Conservation (phyloP, 2,888 invertebrate genomes). For the Belgica antarctica region DNA sequence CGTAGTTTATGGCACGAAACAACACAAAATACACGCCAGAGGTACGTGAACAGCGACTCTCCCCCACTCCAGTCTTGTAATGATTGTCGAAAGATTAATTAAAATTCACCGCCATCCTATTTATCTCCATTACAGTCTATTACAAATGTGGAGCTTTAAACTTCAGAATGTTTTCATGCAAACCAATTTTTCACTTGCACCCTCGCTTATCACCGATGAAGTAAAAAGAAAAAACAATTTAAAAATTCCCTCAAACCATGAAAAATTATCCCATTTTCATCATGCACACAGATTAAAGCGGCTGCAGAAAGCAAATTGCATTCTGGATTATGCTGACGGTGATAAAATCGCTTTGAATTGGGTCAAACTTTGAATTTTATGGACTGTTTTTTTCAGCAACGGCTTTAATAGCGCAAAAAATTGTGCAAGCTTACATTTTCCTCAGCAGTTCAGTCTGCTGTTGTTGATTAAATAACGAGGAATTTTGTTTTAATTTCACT, state of each 20-base stretch:
- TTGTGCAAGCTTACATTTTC: slow-evolving; percentile 3
- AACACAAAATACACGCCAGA: slow-evolving; percentile 1
- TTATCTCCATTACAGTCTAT: slow-evolving; percentile 34
- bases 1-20: slow-evolving; percentile 27
- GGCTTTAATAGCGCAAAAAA: slow-evolving; percentile 5
- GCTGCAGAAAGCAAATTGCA: background rate
- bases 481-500: background rate
- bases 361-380: slow-evolving; percentile 22
- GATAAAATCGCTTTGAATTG: slow-evolving; percentile 18
- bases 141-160: slow-evolving; percentile 34
- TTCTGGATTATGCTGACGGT: background rate
- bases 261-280: slow-evolving; percentile 14
- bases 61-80: background rate
- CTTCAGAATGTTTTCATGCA: background rate
- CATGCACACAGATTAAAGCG: slow-evolving; percentile 24
- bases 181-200: slow-evolving; percentile 9
- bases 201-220: background rate
- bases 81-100: slow-evolving; percentile 33
- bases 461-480: too few species aligned
- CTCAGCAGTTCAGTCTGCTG: too few species aligned
- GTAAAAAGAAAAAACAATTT: background rate
- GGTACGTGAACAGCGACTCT: slow-evolving; percentile 13
- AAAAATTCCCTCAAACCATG: background rate
- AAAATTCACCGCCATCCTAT: slow-evolving; percentile 38
- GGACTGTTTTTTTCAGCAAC: background rate